phyloP scores from a whole-genome alignment of 1,140 invertebrate genomes.

The Augochlora pura region DNA sequence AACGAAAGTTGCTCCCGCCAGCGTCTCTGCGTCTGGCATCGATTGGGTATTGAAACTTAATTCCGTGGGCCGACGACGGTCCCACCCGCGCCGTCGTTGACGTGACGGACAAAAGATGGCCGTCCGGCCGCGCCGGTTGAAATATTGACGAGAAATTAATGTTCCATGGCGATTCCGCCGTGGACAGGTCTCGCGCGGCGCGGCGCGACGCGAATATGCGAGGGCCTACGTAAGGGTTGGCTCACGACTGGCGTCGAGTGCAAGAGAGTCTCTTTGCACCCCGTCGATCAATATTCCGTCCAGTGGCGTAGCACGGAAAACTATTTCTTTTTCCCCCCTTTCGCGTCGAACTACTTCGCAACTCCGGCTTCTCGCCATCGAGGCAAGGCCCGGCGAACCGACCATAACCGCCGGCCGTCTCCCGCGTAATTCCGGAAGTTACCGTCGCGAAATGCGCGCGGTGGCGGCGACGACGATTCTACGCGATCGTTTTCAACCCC shows the following conservation, averaged over 20 bases:
- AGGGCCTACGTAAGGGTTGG: slow-evolving; percentile 60
- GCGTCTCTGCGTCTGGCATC: not conserved
- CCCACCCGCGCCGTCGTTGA: not conserved
- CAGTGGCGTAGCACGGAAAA: slow-evolving; percentile 69
- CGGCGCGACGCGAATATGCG: slow-evolving; percentile 54
- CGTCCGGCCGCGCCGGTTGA: not conserved
- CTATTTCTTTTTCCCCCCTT: slow-evolving; percentile 56
- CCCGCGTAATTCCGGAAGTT: slow-evolving; percentile 4
- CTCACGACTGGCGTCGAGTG: slow-evolving; percentile 51
- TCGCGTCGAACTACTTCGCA: slow-evolving; percentile 12
- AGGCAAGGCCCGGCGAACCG: too few relatives aligned
- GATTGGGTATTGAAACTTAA: not conserved
- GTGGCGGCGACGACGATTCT: not conserved
- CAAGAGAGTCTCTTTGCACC: slow-evolving; percentile 67
- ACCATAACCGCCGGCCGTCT: not conserved
- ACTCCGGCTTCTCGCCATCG: not conserved
- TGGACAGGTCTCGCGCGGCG: slow-evolving; percentile 9
- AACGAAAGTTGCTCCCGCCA: too few relatives aligned
- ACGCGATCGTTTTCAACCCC: not conserved
- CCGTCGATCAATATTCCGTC: slow-evolving; percentile 71
- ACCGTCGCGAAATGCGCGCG: not conserved
- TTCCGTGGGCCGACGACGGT: not conserved
- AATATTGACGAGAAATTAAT: slow-evolving; percentile 46
- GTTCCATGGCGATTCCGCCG: slow-evolving; percentile 38
- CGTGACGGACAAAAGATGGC: slow-evolving; percentile 3